These are phyloP conservation scores for Caenorhabditis sp. DNA, from an alignment of 2,888 invertebrate genomes.

Conservation along the genomic window DNA sequence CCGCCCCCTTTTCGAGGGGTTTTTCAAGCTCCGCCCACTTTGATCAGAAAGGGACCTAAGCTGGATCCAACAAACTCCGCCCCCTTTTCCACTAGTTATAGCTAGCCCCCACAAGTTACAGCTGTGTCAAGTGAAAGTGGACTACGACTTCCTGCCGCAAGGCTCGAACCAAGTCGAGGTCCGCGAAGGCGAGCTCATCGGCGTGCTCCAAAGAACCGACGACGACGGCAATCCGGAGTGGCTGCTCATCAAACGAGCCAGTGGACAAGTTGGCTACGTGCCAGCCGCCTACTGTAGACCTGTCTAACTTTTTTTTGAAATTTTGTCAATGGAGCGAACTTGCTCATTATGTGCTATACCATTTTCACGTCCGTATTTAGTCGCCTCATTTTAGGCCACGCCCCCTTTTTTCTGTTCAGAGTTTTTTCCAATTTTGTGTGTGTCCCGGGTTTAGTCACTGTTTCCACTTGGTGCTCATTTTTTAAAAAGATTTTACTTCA, in stretches of 20 bases:
- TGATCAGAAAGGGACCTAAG: neutral
- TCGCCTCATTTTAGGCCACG: conserved; percentile 8
- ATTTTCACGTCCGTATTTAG: neutral
- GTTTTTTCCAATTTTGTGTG: neutral
- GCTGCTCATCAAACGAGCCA: conserved; percentile 70
- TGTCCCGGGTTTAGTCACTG: too few relatives aligned
- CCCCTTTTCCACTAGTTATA: neutral
- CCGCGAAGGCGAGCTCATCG: conserved; percentile 70
- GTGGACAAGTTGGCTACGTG: conserved; percentile 73
- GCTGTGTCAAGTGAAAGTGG: conserved; percentile 67
- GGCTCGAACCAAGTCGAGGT: conserved; percentile 75
- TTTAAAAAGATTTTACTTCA: too few relatives aligned
- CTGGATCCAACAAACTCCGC: too few relatives aligned
- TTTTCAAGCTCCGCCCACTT: too few relatives aligned
- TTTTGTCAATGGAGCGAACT: neutral
- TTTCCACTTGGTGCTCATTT: too few relatives aligned
- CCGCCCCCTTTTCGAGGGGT: neutral
- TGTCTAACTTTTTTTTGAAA: conserved; percentile 20
- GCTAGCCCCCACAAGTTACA: conserved; percentile 48
- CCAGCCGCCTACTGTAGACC: conserved; percentile 75
- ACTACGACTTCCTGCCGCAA: conserved; percentile 76
- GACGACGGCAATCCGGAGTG: conserved; percentile 79
- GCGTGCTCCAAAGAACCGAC: conserved; percentile 71
- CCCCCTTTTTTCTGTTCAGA: too few relatives aligned
- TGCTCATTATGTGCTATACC: too few relatives aligned